Evolutionary conservation across 2,797 vertebrate species (phyloP), one percentile per base, ranked within the genome.

Genomic region (Gymnopithys bicolor): DNA sequence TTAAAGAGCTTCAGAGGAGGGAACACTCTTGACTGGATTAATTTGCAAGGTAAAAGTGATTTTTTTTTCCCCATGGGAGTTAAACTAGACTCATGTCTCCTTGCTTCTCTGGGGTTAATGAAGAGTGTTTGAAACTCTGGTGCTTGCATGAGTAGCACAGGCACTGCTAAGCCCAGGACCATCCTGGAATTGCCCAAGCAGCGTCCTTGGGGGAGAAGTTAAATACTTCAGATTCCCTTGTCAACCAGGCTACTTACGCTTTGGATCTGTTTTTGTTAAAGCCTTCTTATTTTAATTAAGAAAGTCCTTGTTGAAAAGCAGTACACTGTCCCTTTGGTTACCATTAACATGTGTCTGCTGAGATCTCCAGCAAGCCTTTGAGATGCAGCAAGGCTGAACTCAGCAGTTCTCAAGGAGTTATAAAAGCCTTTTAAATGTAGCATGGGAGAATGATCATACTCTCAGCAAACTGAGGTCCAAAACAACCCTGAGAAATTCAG

Each of bases 231-330:
- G 69, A 84, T 77, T 90, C 80, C 16, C 75, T 77, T 85, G 95
- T 87, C 84, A 91, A 63, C 43, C 49, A 79, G 75, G 43, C 64
- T 90, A 17, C 53, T 94, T 80, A 85, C 85, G 76, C 56, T 83
- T 83, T 41, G 58, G 46, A 62, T 91, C 70, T 85, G 78, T 30
- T 90, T 93, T 89, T 87, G 76, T 89, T 93, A 93, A 92, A 90
- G 69, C 66, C 82, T 75, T 80, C 87, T 89, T 89, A 87, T 60
- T 95, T 92, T 84, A 90, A 91, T 90, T 91, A 81, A 77, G 79
- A 51, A 93, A 85, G 69, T 70, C 63, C 64, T 92, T 69, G 51
- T 14, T 91, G 89, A 90, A 93, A 70, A 69, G 86, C 56, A 60
- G n/a, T 46, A 48, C 71, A 49, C 92, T 90, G 68, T 51, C 62